These are phyloP conservation scores for Limonius californicus DNA, from an alignment of 1,140 invertebrate genomes.

Conservation along the genomic window DNA sequence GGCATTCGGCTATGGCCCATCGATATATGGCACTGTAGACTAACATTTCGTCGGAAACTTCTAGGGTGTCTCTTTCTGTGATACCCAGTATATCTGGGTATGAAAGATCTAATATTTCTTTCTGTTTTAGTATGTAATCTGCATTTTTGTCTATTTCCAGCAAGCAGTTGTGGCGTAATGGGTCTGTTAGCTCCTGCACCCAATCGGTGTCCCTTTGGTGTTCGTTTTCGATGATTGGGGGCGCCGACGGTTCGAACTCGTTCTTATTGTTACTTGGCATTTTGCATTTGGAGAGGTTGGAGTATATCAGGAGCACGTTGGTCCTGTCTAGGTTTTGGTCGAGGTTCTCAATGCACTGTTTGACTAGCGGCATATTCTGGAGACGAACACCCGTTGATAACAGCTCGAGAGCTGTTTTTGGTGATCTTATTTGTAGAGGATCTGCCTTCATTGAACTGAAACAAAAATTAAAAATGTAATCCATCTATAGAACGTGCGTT, in stretches of 20 bases:
- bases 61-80: slow-evolving; percentile 36
- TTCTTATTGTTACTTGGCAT: neutral
- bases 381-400: slow-evolving; percentile 38
- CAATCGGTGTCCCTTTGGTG: slow-evolving; percentile 37
- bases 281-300: slow-evolving; percentile 32
- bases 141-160: slow-evolving; percentile 41
- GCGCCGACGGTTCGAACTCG: slow-evolving; percentile 41
- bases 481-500: too few species aligned
- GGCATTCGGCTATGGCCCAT: slow-evolving; percentile 37
- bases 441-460: slow-evolving; percentile 41
- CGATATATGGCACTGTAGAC: slow-evolving; percentile 40
- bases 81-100: slow-evolving; percentile 40
- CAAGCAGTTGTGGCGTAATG: slow-evolving; percentile 41
- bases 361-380: slow-evolving; percentile 40
- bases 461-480: too few species aligned
- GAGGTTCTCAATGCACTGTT: slow-evolving; percentile 41
- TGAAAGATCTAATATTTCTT: slow-evolving; percentile 37
- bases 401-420: slow-evolving; percentile 35
- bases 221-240: slow-evolving; percentile 41
- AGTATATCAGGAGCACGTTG: slow-evolving; percentile 36
- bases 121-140: slow-evolving; percentile 38
- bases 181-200: slow-evolving; percentile 36
- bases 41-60: slow-evolving; percentile 37
- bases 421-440: slow-evolving; percentile 35
- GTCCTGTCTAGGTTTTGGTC: slow-evolving; percentile 35